Evolutionary conservation across 2,797 vertebrate genomes (phyloP).

Genomic region (Micrastur ruficollis): DNA sequence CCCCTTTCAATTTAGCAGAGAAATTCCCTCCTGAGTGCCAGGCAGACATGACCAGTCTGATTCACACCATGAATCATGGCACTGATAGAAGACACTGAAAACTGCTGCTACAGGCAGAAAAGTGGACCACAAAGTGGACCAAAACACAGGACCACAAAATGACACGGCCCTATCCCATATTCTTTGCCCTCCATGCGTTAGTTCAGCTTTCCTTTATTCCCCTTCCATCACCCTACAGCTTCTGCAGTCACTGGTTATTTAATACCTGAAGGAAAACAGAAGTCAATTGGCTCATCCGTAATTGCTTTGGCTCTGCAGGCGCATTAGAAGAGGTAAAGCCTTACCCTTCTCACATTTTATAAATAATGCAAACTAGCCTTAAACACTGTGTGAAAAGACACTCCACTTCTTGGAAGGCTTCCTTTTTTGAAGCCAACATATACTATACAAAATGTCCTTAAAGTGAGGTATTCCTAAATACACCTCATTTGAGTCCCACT

Average conservation of each 20-base stretch:
- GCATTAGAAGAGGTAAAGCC: not conserved
- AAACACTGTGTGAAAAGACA: not conserved
- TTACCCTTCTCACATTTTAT: not conserved
- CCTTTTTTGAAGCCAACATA: not conserved
- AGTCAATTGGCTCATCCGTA: not conserved
- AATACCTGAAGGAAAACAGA: not conserved
- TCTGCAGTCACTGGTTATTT: not conserved
- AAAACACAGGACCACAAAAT: not conserved
- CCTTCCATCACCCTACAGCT: not conserved
- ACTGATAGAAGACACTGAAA: not conserved
- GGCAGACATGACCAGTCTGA: not conserved
- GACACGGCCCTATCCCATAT: not conserved
- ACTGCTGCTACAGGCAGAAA: not conserved
- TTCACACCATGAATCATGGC: not conserved
- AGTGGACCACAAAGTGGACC: not conserved
- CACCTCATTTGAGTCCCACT: not conserved
- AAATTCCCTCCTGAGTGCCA: not conserved
- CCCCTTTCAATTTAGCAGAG: not conserved
- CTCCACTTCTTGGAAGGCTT: not conserved
- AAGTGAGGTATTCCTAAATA: not conserved
- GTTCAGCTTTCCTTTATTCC: not conserved
- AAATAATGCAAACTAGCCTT: not conserved
- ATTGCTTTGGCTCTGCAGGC: not conserved
- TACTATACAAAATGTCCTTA: not conserved
- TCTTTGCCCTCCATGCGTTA: not conserved